These are phyloP conservation scores for Tetramorium parvispinum DNA, from an alignment of 1,140 invertebrate species.

Conservation along the genomic window DNA sequence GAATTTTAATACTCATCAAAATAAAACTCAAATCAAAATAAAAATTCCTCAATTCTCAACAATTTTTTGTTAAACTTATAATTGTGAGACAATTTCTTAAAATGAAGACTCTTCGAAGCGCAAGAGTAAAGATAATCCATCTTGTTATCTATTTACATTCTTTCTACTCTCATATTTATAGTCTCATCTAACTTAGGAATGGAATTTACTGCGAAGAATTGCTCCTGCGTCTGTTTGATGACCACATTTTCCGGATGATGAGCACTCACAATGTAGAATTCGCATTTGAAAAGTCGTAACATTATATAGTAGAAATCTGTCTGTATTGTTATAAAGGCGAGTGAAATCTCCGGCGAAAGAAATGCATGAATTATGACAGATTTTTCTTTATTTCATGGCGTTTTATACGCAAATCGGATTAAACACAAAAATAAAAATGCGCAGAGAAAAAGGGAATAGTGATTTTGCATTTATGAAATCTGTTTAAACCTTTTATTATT, in stretches of 20 bases:
- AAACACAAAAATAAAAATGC: not conserved
- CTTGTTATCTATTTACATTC: not conserved
- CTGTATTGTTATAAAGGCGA: not conserved
- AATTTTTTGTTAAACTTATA: not conserved
- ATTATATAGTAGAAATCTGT: constrained; percentile 15
- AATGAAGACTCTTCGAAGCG: not conserved
- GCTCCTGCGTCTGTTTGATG: not conserved
- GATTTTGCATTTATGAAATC: not conserved
- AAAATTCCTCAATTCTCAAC: not conserved
- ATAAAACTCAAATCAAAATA: not conserved
- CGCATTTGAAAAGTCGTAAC: not conserved
- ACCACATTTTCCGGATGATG: not conserved
- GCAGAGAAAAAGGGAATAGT: not conserved
- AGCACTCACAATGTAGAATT: not conserved
- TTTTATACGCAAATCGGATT: constrained; percentile 9
- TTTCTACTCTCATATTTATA: constrained; percentile 1
- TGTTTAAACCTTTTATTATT: not conserved
- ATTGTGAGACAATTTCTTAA: not conserved
- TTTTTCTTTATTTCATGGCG: constrained; percentile 6
- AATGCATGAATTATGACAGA: constrained; percentile 13
- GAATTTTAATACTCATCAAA: not conserved
- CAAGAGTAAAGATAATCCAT: not conserved
- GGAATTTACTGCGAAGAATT: not conserved
- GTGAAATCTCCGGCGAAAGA: not conserved
- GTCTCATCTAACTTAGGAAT: constrained; percentile 30